Evolutionary conservation across 1,140 invertebrate species (phyloP).

Genomic region (Pseudomyrmex sp.): DNA sequence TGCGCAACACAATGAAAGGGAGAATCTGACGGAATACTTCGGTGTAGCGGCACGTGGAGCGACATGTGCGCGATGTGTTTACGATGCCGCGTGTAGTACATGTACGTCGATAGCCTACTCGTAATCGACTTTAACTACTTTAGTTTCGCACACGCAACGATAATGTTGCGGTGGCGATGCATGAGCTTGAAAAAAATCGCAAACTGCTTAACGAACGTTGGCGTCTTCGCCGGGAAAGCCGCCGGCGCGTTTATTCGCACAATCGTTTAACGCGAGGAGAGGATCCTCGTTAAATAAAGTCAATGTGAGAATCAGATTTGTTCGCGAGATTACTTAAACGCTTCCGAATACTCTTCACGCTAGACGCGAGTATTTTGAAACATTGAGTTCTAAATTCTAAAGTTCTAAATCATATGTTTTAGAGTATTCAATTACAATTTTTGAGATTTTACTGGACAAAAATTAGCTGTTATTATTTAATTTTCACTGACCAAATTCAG

Average conservation of each 20-base stretch:
- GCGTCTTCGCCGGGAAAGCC: background rate
- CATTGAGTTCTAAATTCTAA: too few species aligned
- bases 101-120: too few species aligned
- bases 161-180: background rate
- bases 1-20: slow-evolving; percentile 61
- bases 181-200: background rate
- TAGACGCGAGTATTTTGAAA: too few species aligned
- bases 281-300: background rate
- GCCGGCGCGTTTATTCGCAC: background rate
- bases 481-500: too few species aligned
- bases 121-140: slow-evolving; percentile 13
- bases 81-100: slow-evolving; percentile 10
- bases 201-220: background rate
- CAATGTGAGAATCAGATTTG: background rate
- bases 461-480: too few species aligned
- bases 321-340: background rate
- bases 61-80: slow-evolving; percentile 69
- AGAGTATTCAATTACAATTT: too few species aligned
- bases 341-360: background rate
- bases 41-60: slow-evolving; percentile 68
- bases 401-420: too few species aligned
- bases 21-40: slow-evolving; percentile 48
- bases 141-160: background rate
- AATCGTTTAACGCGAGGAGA: background rate
- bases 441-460: too few species aligned